These are phyloP conservation scores for Euspilapteryx auroguttella DNA, from an alignment of 2,888 invertebrate species.

Conservation along the genomic window DNA sequence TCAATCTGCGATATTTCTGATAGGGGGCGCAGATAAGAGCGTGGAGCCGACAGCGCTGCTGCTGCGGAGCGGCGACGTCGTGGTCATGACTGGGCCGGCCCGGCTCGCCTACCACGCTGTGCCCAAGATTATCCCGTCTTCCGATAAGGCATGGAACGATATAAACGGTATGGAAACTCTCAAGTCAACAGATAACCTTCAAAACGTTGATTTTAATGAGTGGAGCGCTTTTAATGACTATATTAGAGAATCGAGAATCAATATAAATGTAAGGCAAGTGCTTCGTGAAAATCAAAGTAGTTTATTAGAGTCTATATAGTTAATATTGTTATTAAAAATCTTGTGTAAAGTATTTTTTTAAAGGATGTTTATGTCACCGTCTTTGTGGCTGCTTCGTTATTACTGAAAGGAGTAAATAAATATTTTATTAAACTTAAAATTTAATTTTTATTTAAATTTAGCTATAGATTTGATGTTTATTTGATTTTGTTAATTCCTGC, in stretches of 20 bases:
- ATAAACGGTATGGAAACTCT: slow-evolving; percentile 7
- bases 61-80: slow-evolving; percentile 86
- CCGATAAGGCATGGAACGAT: slow-evolving; percentile 46
- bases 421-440: background rate
- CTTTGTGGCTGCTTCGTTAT: slow-evolving; percentile 26
- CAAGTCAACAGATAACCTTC: slow-evolving; percentile 6
- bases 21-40: slow-evolving; percentile 78
- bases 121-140: slow-evolving; percentile 74
- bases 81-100: slow-evolving; percentile 86
- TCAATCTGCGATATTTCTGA: slow-evolving; percentile 89
- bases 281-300: slow-evolving; percentile 61
- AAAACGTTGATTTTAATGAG: slow-evolving; percentile 20
- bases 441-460: too few relatives aligned
- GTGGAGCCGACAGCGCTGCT: slow-evolving; percentile 70
- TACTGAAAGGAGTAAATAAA: slow-evolving; percentile 20
- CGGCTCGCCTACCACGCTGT: slow-evolving; percentile 92
- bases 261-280: slow-evolving; percentile 94
- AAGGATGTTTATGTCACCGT: slow-evolving; percentile 1
- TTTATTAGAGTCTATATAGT: slow-evolving; percentile 21
- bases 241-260: slow-evolving; percentile 77
- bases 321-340: slow-evolving; percentile 10
- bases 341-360: too few relatives aligned
- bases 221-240: slow-evolving; percentile 65
- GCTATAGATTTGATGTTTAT: too few relatives aligned
- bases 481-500: too few relatives aligned